Evolutionary conservation across 2,797 vertebrate species (phyloP).

Genomic region (Cossypha heuglini): DNA sequence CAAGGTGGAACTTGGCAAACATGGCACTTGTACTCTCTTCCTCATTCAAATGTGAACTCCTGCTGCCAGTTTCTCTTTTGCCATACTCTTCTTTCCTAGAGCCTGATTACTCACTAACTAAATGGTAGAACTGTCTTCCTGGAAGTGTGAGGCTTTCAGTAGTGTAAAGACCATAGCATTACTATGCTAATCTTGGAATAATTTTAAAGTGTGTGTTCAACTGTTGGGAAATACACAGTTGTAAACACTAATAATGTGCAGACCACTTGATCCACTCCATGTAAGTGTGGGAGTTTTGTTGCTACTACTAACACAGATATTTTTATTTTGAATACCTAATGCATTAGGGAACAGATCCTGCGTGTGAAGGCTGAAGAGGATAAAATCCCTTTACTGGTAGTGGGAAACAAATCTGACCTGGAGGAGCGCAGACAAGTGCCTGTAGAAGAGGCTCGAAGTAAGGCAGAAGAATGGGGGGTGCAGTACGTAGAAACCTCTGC

Average conservation of each 20-base stretch:
- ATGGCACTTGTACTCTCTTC: neutral
- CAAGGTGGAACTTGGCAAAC: neutral
- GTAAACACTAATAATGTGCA: neutral
- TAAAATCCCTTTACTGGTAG: constrained; percentile 91
- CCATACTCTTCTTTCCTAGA: neutral
- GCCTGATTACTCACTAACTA: neutral
- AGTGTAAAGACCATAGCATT: neutral
- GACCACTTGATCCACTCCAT: neutral
- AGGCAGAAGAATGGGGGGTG: constrained; percentile 88
- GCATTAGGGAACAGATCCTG: constrained; percentile 90
- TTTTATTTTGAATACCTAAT: neutral
- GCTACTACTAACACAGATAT: neutral
- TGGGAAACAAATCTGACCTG: constrained; percentile 96
- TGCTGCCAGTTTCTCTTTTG: neutral
- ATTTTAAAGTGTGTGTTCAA: neutral
- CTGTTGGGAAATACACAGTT: neutral
- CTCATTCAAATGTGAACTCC: neutral
- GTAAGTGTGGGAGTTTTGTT: neutral
- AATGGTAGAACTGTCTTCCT: neutral
- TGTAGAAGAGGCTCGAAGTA: constrained; percentile 83
- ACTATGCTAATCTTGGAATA: neutral
- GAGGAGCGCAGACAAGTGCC: constrained; percentile 91
- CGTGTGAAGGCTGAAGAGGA: constrained; percentile 93
- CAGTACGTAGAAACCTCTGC: constrained; percentile 96
- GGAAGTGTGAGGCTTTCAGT: neutral